Conservation (phyloP, 2,888 invertebrate species). For the Arge pagana region DNA sequence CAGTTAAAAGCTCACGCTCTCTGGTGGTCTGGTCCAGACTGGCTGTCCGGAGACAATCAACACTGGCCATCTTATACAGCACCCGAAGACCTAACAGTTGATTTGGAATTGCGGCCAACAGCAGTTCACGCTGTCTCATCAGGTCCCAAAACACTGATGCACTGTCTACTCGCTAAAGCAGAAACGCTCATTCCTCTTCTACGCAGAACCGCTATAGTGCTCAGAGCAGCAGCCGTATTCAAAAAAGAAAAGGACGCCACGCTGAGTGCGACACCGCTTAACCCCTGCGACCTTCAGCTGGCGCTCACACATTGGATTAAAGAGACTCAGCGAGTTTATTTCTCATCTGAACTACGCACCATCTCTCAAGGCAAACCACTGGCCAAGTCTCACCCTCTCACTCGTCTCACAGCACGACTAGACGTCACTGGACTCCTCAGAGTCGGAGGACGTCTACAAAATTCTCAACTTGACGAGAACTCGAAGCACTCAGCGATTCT, state of each 20-base stretch:
- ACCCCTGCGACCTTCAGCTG: neutral
- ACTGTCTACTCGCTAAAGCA: too few species aligned
- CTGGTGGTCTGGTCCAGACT: constrained; percentile 18
- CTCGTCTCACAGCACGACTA: constrained; percentile 6
- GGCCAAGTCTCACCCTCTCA: constrained; percentile 1
- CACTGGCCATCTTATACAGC: neutral
- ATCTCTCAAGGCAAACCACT: neutral
- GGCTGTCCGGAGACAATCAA: neutral
- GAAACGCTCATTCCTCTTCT: constrained; percentile 2
- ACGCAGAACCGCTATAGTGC: too few species aligned
- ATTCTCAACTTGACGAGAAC: constrained; percentile 9
- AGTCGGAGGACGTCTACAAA: constrained; percentile 12
- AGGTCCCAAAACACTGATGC: too few species aligned
- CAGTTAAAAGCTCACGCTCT: too few species aligned
- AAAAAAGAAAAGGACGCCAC: too few species aligned
- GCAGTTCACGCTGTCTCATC: too few species aligned
- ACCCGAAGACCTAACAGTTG: neutral
- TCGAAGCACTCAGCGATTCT: constrained; percentile 13
- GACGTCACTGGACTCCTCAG: constrained; percentile 9
- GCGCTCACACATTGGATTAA: neutral
- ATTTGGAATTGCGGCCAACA: neutral
- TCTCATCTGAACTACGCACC: neutral
- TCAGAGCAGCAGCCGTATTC: constrained; percentile 5
- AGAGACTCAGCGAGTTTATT: neutral
- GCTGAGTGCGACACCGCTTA: neutral